Evolutionary conservation across 2,888 invertebrate species (phyloP).

Genomic region (Callosobruchus maculatus): DNA sequence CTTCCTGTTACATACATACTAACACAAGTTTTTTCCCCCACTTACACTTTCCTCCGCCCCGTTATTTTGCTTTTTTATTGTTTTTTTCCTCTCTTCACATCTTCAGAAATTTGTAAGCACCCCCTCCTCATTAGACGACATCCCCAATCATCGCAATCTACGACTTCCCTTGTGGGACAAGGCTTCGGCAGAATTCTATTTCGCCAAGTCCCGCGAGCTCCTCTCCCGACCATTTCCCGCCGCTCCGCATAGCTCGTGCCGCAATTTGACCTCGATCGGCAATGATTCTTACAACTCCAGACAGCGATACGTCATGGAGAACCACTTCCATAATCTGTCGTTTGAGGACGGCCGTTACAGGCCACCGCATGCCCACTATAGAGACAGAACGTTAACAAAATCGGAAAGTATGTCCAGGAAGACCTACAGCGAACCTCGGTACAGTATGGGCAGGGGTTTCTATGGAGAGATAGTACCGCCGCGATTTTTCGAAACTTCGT

Average conservation of each 20-base stretch:
- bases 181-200: conserved; percentile 70
- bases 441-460: conserved; percentile 11
- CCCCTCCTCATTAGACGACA: conserved; percentile 53
- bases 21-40: conserved; percentile 28
- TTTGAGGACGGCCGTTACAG: conserved; percentile 37
- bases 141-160: conserved; percentile 44
- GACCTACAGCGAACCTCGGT: conserved; percentile 38
- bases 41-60: conserved; percentile 16
- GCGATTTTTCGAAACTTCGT: conserved; percentile 35
- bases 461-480: conserved; percentile 1
- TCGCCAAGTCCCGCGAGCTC: conserved; percentile 67
- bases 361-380: conserved; percentile 27
- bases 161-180: conserved; percentile 68
- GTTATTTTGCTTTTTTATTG: conserved; percentile 24
- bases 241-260: conserved; percentile 42
- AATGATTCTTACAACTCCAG: conserved; percentile 20
- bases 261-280: conserved; percentile 35
- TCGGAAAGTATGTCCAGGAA: conserved; percentile 48
- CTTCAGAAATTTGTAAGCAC: conserved; percentile 48
- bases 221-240: conserved; percentile 57
- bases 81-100: conserved; percentile 18
- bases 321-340: conserved; percentile 37
- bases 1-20: conserved; percentile 14
- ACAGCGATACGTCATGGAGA: conserved; percentile 30
- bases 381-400: conserved; percentile 46